Base-by-base conservation (phyloP, 2,113 vertebrate genomes). In the Tautogolabrus adspersus region DNA sequence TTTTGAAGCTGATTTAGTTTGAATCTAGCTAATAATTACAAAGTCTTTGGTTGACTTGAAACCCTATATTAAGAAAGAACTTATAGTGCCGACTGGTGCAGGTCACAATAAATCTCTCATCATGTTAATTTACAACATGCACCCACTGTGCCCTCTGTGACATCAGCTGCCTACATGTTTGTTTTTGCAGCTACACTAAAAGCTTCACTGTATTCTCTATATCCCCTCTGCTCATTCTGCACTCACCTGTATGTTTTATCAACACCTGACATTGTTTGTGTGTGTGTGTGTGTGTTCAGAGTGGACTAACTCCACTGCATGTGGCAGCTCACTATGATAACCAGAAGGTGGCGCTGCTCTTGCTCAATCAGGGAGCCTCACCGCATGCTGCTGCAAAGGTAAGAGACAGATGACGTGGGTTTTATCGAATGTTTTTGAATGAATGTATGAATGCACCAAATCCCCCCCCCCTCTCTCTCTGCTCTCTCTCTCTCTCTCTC, bases 291-390 rank as follows among this genome's bases (percentile, higher is more conserved):
- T 77, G 58, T 94, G 94, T 95, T 94, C 94, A 99, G 98, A 99
- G 97, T 92, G 98, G 98, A 90, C 94, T 99, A 96, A 99, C 98
- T 90, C 97, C 98, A 95, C 96, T 99, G 95, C 98, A 99, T 95
- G 98, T 99, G 86, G 98, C 98, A 76, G 96, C 97, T 10, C 98
- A 99, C 94, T 99, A 99, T 23, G 98, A 99, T 95, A 98, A 99
- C 93, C 98, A 99, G 96, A 99, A 99, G 94, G 97, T 99, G 95
- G 98, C 98, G 59, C 96, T 99, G 72, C 96, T 99, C 42, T 94
- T 99, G 77, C 94, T 99, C 95, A 96, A 99, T 94, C 97, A 99
- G 94, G 97, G 98, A 94, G 97, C 98, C 49, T 99, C 98, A 58
- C 97, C 98, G 5, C 97, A 98, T 0, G 96, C 97, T 10, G 95